Base-by-base conservation (phyloP, 2,113 vertebrate species). In the Scortum barcoo region DNA sequence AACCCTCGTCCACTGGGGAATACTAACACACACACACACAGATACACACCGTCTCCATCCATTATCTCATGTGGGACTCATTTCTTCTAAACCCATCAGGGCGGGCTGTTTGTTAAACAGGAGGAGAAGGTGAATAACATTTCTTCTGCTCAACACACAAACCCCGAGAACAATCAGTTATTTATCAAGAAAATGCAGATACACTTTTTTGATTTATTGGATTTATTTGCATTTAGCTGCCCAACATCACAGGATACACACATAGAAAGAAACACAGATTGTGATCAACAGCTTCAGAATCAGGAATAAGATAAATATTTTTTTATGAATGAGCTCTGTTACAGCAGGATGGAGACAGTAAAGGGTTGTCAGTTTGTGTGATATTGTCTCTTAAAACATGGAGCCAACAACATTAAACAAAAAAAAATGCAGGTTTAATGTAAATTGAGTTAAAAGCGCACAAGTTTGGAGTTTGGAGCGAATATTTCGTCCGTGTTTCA, bases 1-100 rank as follows among this genome's bases (percentile, higher is more conserved):
- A n/a, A n/a, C n/a, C n/a, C n/a, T n/a, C 50, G 0, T 70, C 40
- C 54, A 22, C 66, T 20, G 22, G 72, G 84, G 57, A 80, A 70
- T 16, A 61, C 68, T 28, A 44, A 11, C 46, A 56, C 67, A 42
- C 54, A 54, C 22, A 36, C 72, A 84, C 63, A 84, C 72, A 69
- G 50, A 60, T 14, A 81, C 81, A 78, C 84, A 30, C 72, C 50
- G 84, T 84, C 82, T 87, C 78, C 67, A 72, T 77, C 74, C 80
- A 58, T 81, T 61, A 76, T 24, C 74, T 86, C 83, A 60, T 53
- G 42, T 26, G 83, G 85, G 85, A 87, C 76, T 84, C 72, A 11
- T 46, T 62, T 67, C 56, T 51, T 30, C 56, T 72, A 79, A 88
- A 78, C 56, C 87, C 70, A 26, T 84, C 84, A 80, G 79, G 83